These are phyloP conservation scores for Orchesella flavescens DNA, from an alignment of 2,888 invertebrate genomes.

Conservation along the genomic window DNA sequence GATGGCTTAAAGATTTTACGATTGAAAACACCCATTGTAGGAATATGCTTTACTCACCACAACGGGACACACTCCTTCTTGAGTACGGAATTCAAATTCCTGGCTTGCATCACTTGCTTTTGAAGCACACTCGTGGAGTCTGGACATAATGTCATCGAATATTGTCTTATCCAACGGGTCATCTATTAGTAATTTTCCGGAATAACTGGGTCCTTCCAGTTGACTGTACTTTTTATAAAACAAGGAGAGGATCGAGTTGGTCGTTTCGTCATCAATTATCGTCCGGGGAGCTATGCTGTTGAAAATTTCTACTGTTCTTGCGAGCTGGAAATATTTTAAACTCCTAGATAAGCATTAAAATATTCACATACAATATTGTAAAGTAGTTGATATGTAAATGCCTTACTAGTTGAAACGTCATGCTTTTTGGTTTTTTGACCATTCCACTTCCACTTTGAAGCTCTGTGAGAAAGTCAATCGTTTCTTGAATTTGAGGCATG, in stretches of 20 bases:
- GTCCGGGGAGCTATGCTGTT: constrained; percentile 26
- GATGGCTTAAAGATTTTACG: not conserved
- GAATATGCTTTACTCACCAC: not conserved
- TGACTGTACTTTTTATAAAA: constrained; percentile 37
- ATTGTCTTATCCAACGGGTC: constrained; percentile 1
- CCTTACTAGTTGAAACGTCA: constrained; percentile 41
- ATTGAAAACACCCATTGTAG: not conserved
- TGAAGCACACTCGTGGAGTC: constrained; percentile 33
- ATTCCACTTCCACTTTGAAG: constrained; percentile 15
- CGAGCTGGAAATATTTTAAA: constrained; percentile 20
- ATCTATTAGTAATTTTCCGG: constrained; percentile 14
- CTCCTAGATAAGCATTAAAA: no score
- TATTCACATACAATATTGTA: not conserved
- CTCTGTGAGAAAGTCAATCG: constrained; percentile 28
- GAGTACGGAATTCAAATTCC: constrained; percentile 26
- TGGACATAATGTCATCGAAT: constrained; percentile 30
- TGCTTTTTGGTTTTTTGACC: constrained; percentile 26
- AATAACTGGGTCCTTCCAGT: constrained; percentile 27
- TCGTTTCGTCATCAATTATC: constrained; percentile 34
- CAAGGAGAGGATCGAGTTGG: constrained; percentile 15
- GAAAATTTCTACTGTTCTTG: constrained; percentile 33
- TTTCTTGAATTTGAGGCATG: constrained; percentile 22
- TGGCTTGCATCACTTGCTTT: constrained; percentile 31
- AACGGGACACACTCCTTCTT: constrained; percentile 5
- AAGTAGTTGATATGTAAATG: not conserved